A percentile compares a stretch with the other conserved stretches of the same genome.
Evolutionary conservation across 2,888 invertebrate species (phyloP).

Genomic region (Gortyna flavago): DNA sequence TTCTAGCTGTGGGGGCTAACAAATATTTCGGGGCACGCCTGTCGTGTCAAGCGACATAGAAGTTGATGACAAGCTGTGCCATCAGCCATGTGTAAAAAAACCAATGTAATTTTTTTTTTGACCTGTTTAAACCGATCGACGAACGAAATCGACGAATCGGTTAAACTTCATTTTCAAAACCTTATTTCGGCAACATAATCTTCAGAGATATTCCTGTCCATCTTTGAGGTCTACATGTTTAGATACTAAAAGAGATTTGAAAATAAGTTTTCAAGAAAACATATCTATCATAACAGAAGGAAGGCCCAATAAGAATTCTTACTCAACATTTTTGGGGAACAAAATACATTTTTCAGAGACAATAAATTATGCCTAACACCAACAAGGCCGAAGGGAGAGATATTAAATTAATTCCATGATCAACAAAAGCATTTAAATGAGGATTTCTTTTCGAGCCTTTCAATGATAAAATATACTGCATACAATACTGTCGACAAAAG

Average conservation of each 20-base stretch:
- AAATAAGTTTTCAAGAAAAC: slow-evolving; percentile 16
- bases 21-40: too few relatives aligned
- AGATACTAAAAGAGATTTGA: slow-evolving; percentile 15
- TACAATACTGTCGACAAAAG: neutral
- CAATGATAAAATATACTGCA: slow-evolving; percentile 12
- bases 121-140: too few relatives aligned
- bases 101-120: too few relatives aligned
- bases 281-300: slow-evolving; percentile 6
- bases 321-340: neutral
- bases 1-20: too few relatives aligned
- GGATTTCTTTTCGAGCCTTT: slow-evolving; percentile 34
- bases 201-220: slow-evolving; percentile 24
- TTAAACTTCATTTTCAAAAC: slow-evolving; percentile 15
- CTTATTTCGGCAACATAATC: slow-evolving; percentile 14
- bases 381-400: slow-evolving; percentile 32
- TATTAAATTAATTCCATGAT: slow-evolving; percentile 50
- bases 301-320: neutral
- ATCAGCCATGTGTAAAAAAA: too few relatives aligned
- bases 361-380: slow-evolving; percentile 48
- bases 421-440: slow-evolving; percentile 45
- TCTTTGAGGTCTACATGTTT: slow-evolving; percentile 15
- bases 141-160: too few relatives aligned
- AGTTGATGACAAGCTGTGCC: too few relatives aligned
- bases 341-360: slow-evolving; percentile 33
- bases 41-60: too few relatives aligned